Evolutionary conservation across 2,113 vertebrate genomes (phyloP).

Genomic region (Chaetodon trifascialis): DNA sequence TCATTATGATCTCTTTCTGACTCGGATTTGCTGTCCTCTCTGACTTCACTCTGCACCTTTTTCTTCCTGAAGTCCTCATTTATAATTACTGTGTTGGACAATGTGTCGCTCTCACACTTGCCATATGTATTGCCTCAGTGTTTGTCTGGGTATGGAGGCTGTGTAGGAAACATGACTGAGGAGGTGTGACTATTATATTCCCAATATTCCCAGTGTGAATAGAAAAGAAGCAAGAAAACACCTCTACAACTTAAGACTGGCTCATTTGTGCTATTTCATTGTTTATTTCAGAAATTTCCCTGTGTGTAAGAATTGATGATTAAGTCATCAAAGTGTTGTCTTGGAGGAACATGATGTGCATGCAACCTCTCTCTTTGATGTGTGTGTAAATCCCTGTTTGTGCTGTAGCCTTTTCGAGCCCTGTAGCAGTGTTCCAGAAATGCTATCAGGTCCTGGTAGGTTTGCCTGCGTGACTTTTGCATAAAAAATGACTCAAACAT

Average conservation of each 20-base stretch:
- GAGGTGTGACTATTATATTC: slow-evolving; percentile 19
- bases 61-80: neutral
- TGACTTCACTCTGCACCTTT: neutral
- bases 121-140: neutral
- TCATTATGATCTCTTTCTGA: neutral
- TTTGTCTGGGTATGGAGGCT: slow-evolving; percentile 10
- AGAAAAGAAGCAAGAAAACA: neutral
- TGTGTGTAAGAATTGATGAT: neutral
- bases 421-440: neutral
- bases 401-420: neutral
- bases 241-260: neutral
- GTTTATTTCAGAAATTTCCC: neutral
- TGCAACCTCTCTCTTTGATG: neutral
- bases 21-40: neutral
- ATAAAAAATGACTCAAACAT: slow-evolving; percentile 18
- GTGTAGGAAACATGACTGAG: slow-evolving; percentile 11
- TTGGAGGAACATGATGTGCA: neutral
- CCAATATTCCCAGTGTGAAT: too few species aligned
- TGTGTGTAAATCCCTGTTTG: neutral
- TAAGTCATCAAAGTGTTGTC: neutral
- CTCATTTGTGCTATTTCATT: neutral
- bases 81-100: neutral
- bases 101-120: neutral
- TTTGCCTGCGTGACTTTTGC: neutral
- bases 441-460: neutral